These are phyloP conservation scores for Oxygymnocypris stewartii DNA, from an alignment of 2,113 vertebrate species.

Conservation along the genomic window DNA sequence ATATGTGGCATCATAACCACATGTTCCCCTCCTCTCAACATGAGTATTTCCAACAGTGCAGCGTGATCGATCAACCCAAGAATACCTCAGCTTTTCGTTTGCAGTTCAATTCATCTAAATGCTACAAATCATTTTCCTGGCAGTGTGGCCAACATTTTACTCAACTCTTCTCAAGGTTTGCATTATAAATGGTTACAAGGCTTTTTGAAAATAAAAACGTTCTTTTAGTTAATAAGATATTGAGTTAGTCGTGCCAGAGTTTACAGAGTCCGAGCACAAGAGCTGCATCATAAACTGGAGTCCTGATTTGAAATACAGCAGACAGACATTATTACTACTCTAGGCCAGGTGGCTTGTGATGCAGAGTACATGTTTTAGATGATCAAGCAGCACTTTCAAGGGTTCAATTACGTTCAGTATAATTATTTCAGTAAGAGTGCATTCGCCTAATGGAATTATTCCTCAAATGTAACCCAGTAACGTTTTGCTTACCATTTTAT, in stretches of 20 bases:
- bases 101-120: constrained; percentile 44
- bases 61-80: constrained; percentile 9
- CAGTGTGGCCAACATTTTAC: constrained; percentile 21
- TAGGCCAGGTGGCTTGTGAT: neutral
- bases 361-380: neutral
- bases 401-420: neutral
- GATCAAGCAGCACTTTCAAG: neutral
- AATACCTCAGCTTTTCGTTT: constrained; percentile 8
- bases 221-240: neutral
- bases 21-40: constrained; percentile 16
- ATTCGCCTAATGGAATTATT: neutral
- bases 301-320: neutral
- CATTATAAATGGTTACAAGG: constrained; percentile 1
- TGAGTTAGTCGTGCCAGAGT: neutral
- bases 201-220: too few species aligned
- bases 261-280: neutral
- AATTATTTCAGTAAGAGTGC: neutral
- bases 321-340: neutral
- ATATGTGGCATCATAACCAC: neutral
- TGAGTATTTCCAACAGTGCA: neutral
- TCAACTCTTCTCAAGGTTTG: constrained; percentile 34
- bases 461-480: neutral
- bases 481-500: neutral
- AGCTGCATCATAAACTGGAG: neutral
- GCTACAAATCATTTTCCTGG: constrained; percentile 45